Base-by-base conservation (phyloP, 2,888 invertebrate species). In the Syrista parreyssii region DNA sequence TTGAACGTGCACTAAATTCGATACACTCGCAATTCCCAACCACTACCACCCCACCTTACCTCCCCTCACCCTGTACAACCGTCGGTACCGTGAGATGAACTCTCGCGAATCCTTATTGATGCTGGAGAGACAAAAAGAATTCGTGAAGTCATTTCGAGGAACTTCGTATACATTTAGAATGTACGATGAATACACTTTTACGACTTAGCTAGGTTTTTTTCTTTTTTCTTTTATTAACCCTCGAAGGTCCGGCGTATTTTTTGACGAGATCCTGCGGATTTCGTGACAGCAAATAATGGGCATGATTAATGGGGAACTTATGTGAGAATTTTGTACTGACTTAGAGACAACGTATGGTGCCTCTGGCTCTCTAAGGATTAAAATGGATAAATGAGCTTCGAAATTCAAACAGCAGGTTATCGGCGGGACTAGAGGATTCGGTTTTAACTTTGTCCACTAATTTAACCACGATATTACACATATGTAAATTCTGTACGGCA, bases 21-120 rank as follows among this genome's bases (percentile, higher is more conserved):
- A 55, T 55, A 55, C 55, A 55, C 55, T 55, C 23, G 55, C 55
- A 55, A 55, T 55, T 55, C 9, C 55, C 23, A 55, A 55, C 75
- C 40, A 31, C 73, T 73, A 55, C 36, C 55, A 68, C 55, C 32
- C 12, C 68, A 35, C 75, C 68, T 74, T 78, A 74, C 68, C 40
- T 31, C 40, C 68, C 71, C 74, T 72, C 68, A 40, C 30, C 32
- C 35, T 76, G 32, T 68, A 68, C 73, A 68, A 73, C 68, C 31
- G 68, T 31, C 31, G 34, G 55, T 36, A n/a, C 23, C 23, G 23
- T 55, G 9, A 55, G 55, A 55, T 23, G 55, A 55, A 55, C 55
- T 55, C 55, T 55, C 23, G 9, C 23, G 23, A 23, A 55, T 55
- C 55, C 55, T 55, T 23, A 55, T 55, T 23, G 55, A 55, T 55